These are phyloP conservation scores for Anableps anableps DNA, from an alignment of 2,797 vertebrate genomes.

Conservation along the genomic window DNA sequence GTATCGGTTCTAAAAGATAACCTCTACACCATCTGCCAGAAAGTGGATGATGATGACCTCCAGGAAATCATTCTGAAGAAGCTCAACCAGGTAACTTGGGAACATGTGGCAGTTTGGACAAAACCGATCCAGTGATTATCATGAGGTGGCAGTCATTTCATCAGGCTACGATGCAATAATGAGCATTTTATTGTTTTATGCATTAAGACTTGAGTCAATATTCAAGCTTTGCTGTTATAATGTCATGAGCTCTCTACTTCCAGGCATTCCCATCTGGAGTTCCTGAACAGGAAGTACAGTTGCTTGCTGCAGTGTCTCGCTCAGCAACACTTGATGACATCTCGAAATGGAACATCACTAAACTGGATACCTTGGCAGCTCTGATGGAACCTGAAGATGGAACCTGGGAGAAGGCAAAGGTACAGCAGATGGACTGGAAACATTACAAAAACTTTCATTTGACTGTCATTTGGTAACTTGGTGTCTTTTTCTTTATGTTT, in stretches of 20 bases:
- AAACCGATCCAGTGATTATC: neutral
- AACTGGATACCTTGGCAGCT: slow-evolving; percentile 59
- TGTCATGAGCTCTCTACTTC: neutral
- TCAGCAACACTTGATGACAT: slow-evolving; percentile 39
- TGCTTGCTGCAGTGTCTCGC: slow-evolving; percentile 60
- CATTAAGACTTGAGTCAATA: neutral
- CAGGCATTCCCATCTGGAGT: slow-evolving; percentile 66
- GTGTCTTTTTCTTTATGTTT: slow-evolving; percentile 30
- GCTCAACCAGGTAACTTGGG: slow-evolving; percentile 69
- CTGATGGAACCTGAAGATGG: slow-evolving; percentile 62
- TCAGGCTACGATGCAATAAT: neutral
- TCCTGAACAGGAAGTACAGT: slow-evolving; percentile 50
- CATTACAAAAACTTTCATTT: neutral
- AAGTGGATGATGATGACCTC: slow-evolving; percentile 62
- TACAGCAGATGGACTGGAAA: slow-evolving; percentile 22
- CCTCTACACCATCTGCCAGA: slow-evolving; percentile 63
- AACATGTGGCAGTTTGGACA: neutral
- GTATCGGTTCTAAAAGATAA: slow-evolving; percentile 57
- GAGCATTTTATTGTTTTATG: neutral
- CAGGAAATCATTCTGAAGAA: slow-evolving; percentile 69
- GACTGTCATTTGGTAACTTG: neutral
- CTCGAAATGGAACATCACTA: slow-evolving; percentile 68
- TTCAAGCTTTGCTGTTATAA: neutral
- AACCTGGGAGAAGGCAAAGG: slow-evolving; percentile 58
- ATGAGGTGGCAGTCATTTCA: neutral